Evolutionary conservation across 2,113 vertebrate species (phyloP).

Genomic region (Rutilus rutilus): DNA sequence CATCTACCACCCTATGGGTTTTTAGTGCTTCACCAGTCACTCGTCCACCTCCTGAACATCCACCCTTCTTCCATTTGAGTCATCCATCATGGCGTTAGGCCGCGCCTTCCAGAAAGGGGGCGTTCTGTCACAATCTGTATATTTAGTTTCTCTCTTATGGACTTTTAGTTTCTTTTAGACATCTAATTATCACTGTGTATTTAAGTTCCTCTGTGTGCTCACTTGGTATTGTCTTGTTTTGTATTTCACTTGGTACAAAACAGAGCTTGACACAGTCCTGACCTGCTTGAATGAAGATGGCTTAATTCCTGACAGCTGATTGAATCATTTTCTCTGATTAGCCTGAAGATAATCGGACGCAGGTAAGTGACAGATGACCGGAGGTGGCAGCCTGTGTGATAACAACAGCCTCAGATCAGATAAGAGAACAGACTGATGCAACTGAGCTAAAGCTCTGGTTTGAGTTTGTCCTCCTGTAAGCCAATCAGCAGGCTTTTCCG

Average conservation of each 20-base stretch:
- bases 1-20: too few species aligned
- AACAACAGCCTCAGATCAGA: conserved; percentile 42
- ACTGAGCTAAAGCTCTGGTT: not conserved
- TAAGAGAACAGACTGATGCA: conserved; percentile 41
- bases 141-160: too few species aligned
- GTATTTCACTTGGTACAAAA: not conserved
- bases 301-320: conserved; percentile 53
- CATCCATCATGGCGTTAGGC: too few species aligned
- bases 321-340: conserved; percentile 59
- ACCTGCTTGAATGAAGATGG: conserved; percentile 6
- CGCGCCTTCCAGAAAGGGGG: too few species aligned
- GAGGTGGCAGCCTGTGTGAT: conserved; percentile 41
- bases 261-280: conserved; percentile 14
- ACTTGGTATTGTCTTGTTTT: too few species aligned
- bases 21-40: too few species aligned
- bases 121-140: too few species aligned
- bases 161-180: too few species aligned
- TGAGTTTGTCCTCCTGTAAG: not conserved
- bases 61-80: too few species aligned
- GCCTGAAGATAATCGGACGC: conserved; percentile 47
- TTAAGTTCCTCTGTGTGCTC: too few species aligned
- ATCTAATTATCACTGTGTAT: too few species aligned
- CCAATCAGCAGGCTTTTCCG: not conserved
- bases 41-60: too few species aligned
- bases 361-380: conserved; percentile 50